Conservation (phyloP, 2,113 vertebrate genomes). For the Alethe castanea region DNA sequence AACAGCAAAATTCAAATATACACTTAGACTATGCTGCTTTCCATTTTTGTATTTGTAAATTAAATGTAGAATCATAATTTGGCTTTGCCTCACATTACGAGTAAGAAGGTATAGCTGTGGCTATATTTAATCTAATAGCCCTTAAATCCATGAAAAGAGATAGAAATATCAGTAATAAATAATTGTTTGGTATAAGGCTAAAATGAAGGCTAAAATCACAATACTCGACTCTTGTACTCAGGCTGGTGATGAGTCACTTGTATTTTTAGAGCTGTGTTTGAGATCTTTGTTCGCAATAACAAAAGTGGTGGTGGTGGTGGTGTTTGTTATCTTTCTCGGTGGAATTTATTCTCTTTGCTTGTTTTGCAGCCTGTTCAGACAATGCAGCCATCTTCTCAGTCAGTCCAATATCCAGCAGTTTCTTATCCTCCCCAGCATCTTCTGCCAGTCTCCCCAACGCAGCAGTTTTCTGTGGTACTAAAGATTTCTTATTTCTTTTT, state of each 20-base stretch:
- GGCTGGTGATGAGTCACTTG: neutral
- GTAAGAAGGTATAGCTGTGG: neutral
- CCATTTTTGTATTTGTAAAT: neutral
- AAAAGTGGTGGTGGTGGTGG: neutral
- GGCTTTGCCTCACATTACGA: neutral
- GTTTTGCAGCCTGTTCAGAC: constrained; percentile 71
- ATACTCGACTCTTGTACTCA: neutral
- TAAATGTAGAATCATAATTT: neutral
- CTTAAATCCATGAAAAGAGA: neutral
- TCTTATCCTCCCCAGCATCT: constrained; percentile 89
- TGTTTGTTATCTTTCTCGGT: neutral
- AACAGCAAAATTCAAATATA: neutral
- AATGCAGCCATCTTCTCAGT: constrained; percentile 77
- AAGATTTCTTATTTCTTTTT: neutral
- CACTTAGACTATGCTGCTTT: neutral
- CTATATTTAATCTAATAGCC: neutral
- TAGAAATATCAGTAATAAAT: neutral
- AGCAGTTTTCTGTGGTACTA: constrained; percentile 85
- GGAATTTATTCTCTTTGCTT: constrained; percentile 46
- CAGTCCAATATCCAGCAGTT: constrained; percentile 86
- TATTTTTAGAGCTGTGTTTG: neutral
- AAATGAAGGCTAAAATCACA: neutral
- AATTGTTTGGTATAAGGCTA: neutral
- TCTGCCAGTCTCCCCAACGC: constrained; percentile 83
- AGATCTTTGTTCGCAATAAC: neutral